phyloP scores from a whole-genome alignment of 2,113 vertebrate species.

The Coreoperca whiteheadi region DNA sequence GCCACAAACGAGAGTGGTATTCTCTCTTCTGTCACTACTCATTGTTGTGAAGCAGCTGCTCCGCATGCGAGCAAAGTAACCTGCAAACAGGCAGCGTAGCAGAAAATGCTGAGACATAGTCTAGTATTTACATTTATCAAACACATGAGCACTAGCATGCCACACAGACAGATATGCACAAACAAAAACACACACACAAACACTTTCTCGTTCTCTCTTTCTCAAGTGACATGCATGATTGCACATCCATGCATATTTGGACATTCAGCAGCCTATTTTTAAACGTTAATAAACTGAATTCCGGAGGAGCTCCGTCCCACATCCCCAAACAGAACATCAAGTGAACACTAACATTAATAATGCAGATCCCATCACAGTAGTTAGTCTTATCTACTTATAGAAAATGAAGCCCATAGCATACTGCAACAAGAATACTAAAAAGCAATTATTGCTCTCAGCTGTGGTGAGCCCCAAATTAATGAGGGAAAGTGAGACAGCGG shows the following conservation, averaged over 20 bases:
- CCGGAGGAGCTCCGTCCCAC: conserved; percentile 33
- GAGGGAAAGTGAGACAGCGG: conserved; percentile 52
- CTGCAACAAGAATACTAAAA: conserved; percentile 69
- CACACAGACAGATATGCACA: neutral
- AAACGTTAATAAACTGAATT: conserved; percentile 58
- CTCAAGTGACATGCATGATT: conserved; percentile 20
- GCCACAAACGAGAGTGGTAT: conserved; percentile 58
- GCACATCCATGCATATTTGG: conserved; percentile 34
- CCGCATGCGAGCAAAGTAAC: conserved; percentile 37
- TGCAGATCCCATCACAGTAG: conserved; percentile 69
- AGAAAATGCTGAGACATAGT: conserved; percentile 49
- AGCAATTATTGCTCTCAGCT: conserved; percentile 69
- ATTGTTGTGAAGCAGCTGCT: conserved; percentile 57
- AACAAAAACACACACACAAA: neutral
- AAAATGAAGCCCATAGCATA: conserved; percentile 66
- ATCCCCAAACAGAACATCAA: conserved; percentile 61
- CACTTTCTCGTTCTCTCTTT: neutral
- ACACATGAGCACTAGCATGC: neutral
- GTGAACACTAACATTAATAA: conserved; percentile 70
- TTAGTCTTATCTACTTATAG: conserved; percentile 74
- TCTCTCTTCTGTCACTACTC: conserved; percentile 74
- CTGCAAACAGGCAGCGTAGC: conserved; percentile 38
- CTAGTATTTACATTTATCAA: conserved; percentile 37
- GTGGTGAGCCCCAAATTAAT: conserved; percentile 71
- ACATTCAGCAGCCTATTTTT: conserved; percentile 50